Evolutionary conservation across 1,140 invertebrate genomes (phyloP).

Genomic region (Drosophila murphyi): DNA sequence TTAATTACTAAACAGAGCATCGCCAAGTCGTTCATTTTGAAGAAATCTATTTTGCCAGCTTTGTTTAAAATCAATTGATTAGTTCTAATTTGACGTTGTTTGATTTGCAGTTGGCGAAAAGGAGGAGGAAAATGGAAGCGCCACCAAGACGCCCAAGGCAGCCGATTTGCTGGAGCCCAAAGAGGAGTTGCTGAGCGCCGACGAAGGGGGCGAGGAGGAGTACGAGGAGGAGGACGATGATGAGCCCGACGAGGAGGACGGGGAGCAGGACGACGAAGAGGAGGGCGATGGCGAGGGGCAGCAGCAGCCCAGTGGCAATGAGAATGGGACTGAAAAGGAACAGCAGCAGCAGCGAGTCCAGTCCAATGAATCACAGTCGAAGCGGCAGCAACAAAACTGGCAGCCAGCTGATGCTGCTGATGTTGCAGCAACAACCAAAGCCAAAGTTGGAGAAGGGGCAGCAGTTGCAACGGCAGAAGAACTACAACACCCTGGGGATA

Average conservation of each 20-base stretch:
- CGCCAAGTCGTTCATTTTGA: not conserved
- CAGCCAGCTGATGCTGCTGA: slow-evolving; percentile 60
- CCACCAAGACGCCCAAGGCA: slow-evolving; percentile 19
- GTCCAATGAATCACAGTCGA: slow-evolving; percentile 69
- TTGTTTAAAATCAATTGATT: slow-evolving; percentile 55
- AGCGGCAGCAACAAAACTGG: slow-evolving; percentile 54
- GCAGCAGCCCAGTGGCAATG: not conserved
- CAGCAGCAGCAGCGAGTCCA: not conserved
- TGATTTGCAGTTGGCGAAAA: slow-evolving; percentile 74
- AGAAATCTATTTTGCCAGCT: not conserved
- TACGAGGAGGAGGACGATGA: slow-evolving; percentile 53
- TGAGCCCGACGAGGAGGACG: slow-evolving; percentile 45
- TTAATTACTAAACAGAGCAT: slow-evolving; percentile 1
- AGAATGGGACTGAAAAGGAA: slow-evolving; percentile 19
- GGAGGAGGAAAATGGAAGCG: slow-evolving; percentile 54
- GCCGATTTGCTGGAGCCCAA: slow-evolving; percentile 72
- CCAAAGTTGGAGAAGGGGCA: slow-evolving; percentile 35
- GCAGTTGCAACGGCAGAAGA: slow-evolving; percentile 64
- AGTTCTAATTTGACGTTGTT: slow-evolving; percentile 32
- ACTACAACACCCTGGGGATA: slow-evolving; percentile 76
- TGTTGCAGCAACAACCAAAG: slow-evolving; percentile 42
- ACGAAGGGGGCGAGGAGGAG: slow-evolving; percentile 59
- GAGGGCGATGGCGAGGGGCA: slow-evolving; percentile 20
- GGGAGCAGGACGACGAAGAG: slow-evolving; percentile 22
- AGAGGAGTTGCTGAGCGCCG: slow-evolving; percentile 74